These are phyloP conservation scores for Ernsta delagoae DNA, from an alignment of 2,888 invertebrate species.

Conservation along the genomic window DNA sequence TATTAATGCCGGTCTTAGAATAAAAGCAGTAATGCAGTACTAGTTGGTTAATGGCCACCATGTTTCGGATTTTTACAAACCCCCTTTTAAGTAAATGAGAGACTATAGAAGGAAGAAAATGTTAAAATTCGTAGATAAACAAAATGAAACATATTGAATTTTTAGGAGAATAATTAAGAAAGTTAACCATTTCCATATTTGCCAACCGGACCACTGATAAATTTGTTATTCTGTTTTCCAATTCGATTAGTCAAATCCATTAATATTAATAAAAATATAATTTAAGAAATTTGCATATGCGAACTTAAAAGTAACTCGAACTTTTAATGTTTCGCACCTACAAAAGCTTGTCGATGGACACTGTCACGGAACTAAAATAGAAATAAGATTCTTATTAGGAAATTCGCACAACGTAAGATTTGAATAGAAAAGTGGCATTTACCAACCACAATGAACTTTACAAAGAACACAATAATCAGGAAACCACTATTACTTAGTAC, in stretches of 20 bases:
- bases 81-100: not conserved
- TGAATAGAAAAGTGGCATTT: too few species aligned
- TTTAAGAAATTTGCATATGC: conserved; percentile 41
- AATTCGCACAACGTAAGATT: too few species aligned
- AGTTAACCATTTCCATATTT: not conserved
- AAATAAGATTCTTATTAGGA: too few species aligned
- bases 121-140: not conserved
- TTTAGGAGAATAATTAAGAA: not conserved
- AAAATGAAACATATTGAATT: not conserved
- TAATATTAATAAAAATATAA: conserved; percentile 41
- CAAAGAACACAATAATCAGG: too few species aligned
- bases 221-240: conserved; percentile 29
- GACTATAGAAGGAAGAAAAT: not conserved
- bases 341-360: not conserved
- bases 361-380: not conserved
- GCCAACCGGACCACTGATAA: conserved; percentile 4
- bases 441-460: too few species aligned
- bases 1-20: too few species aligned
- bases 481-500: too few species aligned
- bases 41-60: too few species aligned
- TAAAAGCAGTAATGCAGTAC: too few species aligned
- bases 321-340: conserved; percentile 41
- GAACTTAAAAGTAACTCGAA: conserved; percentile 40
- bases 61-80: too few species aligned
- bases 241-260: conserved; percentile 41